Conservation (phyloP, 2,888 invertebrate species). For the Cantharis lateralis region DNA sequence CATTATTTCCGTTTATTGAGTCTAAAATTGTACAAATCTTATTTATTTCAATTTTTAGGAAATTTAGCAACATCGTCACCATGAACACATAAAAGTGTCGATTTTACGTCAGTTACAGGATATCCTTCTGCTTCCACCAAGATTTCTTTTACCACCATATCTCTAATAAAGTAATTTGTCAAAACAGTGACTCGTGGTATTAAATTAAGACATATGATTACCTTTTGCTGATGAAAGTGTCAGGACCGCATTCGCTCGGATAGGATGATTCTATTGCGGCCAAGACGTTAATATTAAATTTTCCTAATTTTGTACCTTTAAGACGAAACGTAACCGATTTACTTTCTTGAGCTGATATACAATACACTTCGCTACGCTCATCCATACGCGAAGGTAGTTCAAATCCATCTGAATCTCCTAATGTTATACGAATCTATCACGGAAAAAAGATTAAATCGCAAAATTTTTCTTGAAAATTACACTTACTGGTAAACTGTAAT, state of each 20-base stretch:
- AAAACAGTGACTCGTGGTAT: neutral
- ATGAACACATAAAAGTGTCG: constrained; percentile 69
- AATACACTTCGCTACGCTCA: constrained; percentile 42
- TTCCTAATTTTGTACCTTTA: constrained; percentile 44
- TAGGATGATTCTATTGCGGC: constrained; percentile 57
- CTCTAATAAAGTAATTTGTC: constrained; percentile 51
- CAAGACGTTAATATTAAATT: constrained; percentile 59
- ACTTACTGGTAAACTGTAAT: constrained; percentile 69
- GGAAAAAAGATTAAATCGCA: neutral
- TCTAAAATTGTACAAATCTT: constrained; percentile 33
- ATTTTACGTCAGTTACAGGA: constrained; percentile 66
- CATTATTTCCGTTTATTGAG: constrained; percentile 40
- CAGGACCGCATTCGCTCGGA: constrained; percentile 58
- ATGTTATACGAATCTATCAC: constrained; percentile 45
- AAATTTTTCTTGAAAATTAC: neutral
- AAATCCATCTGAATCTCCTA: constrained; percentile 44
- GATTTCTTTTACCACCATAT: constrained; percentile 67
- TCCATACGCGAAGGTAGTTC: constrained; percentile 39
- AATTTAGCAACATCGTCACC: constrained; percentile 53
- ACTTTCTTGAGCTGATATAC: constrained; percentile 47
- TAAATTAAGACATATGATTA: constrained; percentile 31
- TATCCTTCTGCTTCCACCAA: constrained; percentile 74
- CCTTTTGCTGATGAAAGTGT: constrained; percentile 56
- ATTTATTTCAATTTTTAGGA: neutral
- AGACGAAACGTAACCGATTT: constrained; percentile 47